Evolutionary conservation across 64 coral and sea anemone genomes (phyloP).

Genomic region (Hydrozoanthus tunicans): DNA sequence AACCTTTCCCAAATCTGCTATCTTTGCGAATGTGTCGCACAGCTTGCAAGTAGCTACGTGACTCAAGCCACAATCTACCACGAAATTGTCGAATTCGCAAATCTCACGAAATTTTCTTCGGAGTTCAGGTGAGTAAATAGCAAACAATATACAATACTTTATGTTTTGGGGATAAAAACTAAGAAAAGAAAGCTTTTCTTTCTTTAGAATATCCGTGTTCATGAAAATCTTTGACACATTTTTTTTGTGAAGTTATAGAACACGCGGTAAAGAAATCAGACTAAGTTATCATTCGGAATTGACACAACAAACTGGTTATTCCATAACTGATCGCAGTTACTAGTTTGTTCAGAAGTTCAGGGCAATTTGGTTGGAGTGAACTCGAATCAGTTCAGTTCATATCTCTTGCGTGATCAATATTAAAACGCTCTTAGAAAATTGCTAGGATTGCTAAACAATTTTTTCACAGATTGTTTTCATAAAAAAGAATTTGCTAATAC

Average conservation of each 20-base stretch:
- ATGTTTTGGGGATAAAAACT: not conserved
- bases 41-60: not conserved
- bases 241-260: not conserved
- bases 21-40: not conserved
- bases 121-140: not conserved
- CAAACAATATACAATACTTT: not conserved
- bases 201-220: not conserved
- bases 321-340: too few species aligned
- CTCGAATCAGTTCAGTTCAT: not conserved
- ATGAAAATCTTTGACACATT: not conserved
- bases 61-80: not conserved
- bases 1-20: not conserved
- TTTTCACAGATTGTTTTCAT: not conserved
- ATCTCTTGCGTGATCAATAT: not conserved
- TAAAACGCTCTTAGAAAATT: not conserved
- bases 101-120: not conserved
- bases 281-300: not conserved
- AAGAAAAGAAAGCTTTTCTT: not conserved
- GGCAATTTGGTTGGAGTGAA: too few species aligned
- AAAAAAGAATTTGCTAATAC: not conserved
- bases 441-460: not conserved
- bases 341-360: too few species aligned
- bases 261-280: constrained; percentile 3
- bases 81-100: not conserved
- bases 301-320: not conserved